Evolutionary conservation across 2,797 vertebrate genomes (phyloP).

Genomic region (Acanthiza pusilla): DNA sequence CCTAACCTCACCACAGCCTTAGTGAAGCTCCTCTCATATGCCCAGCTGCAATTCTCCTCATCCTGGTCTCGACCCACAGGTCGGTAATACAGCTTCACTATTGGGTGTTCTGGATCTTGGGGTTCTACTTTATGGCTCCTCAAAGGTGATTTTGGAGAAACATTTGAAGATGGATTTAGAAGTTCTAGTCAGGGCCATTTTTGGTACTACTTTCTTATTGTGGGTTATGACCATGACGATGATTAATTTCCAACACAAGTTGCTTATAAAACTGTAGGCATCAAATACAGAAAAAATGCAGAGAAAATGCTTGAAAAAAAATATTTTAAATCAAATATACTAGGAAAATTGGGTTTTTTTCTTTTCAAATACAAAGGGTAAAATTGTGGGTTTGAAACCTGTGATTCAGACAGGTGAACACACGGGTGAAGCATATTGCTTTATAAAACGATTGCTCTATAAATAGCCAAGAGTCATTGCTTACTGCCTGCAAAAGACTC

Average conservation of each 20-base stretch:
- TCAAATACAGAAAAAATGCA: not conserved
- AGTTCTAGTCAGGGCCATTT: not conserved
- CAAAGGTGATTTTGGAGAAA: not conserved
- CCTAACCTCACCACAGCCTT: not conserved
- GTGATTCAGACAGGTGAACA: not conserved
- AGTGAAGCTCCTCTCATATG: not conserved
- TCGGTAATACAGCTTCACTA: not conserved
- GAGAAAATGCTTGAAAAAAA: not conserved
- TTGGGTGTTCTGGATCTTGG: rapidly evolving
- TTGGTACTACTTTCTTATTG: not conserved
- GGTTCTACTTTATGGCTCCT: not conserved
- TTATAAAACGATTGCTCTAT: not conserved
- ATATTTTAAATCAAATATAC: not conserved
- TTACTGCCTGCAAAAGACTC: not conserved
- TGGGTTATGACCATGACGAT: not conserved
- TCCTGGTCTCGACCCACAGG: not conserved
- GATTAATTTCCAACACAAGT: not conserved
- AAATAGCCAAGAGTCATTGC: not conserved
- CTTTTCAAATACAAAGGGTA: not conserved
- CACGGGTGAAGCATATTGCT: not conserved
- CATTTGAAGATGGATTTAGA: not conserved
- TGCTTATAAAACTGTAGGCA: not conserved
- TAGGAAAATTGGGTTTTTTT: not conserved
- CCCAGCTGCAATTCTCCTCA: not conserved
- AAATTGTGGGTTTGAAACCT: not conserved